phyloP scores from a whole-genome alignment of 2,113 vertebrate species.

The Lycaon pictus region DNA sequence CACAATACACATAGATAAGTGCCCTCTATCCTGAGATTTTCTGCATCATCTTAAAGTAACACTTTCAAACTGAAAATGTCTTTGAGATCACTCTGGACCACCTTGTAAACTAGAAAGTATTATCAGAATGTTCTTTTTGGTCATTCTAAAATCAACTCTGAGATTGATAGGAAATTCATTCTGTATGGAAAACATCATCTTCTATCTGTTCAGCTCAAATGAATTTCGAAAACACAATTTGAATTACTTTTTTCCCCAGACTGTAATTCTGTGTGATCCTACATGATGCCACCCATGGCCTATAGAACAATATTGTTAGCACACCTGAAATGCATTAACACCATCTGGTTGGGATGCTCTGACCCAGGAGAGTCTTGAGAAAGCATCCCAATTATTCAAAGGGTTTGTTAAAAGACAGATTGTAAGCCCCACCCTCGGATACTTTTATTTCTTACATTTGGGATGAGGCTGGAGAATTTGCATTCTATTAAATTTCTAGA shows the following conservation, averaged over 20 bases:
- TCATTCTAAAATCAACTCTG: slow-evolving; percentile 23
- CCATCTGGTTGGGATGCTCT: not conserved
- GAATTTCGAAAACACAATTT: not conserved
- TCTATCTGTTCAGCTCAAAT: not conserved
- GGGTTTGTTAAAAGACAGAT: not conserved
- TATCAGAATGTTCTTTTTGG: slow-evolving; percentile 21
- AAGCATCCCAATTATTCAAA: not conserved
- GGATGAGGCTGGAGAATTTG: not conserved
- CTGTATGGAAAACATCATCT: not conserved
- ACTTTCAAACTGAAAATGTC: not conserved
- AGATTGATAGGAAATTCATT: not conserved
- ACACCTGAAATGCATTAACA: not conserved
- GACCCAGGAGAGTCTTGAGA: not conserved
- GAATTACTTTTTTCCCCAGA: not conserved
- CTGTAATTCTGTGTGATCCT: not conserved
- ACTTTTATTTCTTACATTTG: not conserved
- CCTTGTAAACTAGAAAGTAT: not conserved
- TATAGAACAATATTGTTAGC: not conserved
- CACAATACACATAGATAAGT: not conserved
- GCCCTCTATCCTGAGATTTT: not conserved
- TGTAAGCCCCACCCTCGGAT: not conserved
- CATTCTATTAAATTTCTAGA: not conserved
- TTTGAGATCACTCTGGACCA: not conserved
- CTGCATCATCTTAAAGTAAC: not conserved
- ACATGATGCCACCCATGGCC: not conserved